These are phyloP conservation scores for Digitonthophagus gazella DNA, from an alignment of 2,888 invertebrate species.

Conservation along the genomic window DNA sequence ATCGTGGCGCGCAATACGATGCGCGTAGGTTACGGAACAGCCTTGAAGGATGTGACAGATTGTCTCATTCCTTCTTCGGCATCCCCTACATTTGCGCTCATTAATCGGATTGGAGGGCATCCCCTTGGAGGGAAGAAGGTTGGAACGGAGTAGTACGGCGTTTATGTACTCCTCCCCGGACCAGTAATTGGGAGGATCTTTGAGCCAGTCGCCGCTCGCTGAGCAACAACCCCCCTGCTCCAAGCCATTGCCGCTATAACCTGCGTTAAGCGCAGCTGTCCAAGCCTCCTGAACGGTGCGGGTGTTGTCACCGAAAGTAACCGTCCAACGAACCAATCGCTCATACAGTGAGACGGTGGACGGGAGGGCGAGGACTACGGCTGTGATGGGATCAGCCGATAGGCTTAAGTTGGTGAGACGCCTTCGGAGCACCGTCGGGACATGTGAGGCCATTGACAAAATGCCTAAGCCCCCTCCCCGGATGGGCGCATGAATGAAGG, in stretches of 20 bases:
- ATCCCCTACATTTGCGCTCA: slow-evolving; percentile 28
- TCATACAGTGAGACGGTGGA: slow-evolving; percentile 1
- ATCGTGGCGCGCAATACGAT: slow-evolving; percentile 28
- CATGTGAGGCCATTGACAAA: slow-evolving; percentile 3
- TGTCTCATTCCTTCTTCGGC: slow-evolving; percentile 27
- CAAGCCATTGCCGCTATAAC: slow-evolving; percentile 21
- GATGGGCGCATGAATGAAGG: slow-evolving; percentile 35
- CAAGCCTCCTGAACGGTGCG: background rate
- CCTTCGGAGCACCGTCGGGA: slow-evolving; percentile 16
- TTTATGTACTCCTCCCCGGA: slow-evolving; percentile 32
- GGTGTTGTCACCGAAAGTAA: slow-evolving; percentile 7
- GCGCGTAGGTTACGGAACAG: slow-evolving; percentile 31
- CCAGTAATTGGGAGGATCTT: slow-evolving; percentile 32
- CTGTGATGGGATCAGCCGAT: slow-evolving; percentile 10
- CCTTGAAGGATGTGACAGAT: slow-evolving; percentile 32
- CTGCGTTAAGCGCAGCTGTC: slow-evolving; percentile 14
- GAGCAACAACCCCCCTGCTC: slow-evolving; percentile 1
- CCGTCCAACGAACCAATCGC: slow-evolving; percentile 16
- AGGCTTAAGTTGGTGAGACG: slow-evolving; percentile 11
- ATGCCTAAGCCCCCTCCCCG: slow-evolving; percentile 30
- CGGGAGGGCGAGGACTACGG: slow-evolving; percentile 2
- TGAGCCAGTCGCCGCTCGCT: slow-evolving; percentile 19
- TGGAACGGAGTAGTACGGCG: slow-evolving; percentile 33
- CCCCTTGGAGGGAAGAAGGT: slow-evolving; percentile 35
- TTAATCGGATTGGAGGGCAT: slow-evolving; percentile 31